Evolutionary conservation across 2,797 vertebrate genomes (phyloP).

Genomic region (Lycodopsis pacificus): DNA sequence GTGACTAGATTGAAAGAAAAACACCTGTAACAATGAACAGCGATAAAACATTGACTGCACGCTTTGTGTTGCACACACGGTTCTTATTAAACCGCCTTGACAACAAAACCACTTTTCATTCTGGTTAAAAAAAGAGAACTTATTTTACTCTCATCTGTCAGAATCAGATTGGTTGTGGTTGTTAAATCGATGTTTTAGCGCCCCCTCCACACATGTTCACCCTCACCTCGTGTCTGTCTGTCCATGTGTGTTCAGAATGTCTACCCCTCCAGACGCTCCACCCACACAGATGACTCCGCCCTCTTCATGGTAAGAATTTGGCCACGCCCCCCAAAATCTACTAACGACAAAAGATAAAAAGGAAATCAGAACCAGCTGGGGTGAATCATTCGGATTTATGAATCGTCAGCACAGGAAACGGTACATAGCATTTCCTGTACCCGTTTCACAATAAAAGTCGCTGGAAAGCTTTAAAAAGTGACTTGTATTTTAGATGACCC

Average conservation of each 20-base stretch:
- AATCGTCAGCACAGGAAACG: too few species aligned
- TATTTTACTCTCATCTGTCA: neutral
- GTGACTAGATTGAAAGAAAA: too few species aligned
- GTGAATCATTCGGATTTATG: neutral
- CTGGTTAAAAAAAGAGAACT: neutral
- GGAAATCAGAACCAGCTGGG: neutral
- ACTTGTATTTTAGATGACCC: too few species aligned
- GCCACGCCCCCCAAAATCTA: neutral
- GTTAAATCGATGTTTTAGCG: neutral
- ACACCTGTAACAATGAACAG: too few species aligned
- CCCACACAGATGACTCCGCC: conserved; percentile 99
- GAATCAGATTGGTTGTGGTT: neutral
- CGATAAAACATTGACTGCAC: too few species aligned
- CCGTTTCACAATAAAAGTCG: neutral
- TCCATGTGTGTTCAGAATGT: conserved; percentile 82
- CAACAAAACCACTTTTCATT: neutral
- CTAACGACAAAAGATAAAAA: conserved; percentile 9
- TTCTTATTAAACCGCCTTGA: too few species aligned
- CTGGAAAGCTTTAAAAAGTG: too few species aligned
- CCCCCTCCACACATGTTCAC: neutral
- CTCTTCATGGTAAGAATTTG: conserved; percentile 93
- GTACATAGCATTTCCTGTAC: neutral
- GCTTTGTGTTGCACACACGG: too few species aligned
- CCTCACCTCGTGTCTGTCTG: conserved; percentile 9
- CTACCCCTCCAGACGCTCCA: conserved; percentile 95